These are phyloP conservation scores for Tachysurus fulvidraco DNA, from an alignment of 2,113 vertebrate species.

Conservation along the genomic window DNA sequence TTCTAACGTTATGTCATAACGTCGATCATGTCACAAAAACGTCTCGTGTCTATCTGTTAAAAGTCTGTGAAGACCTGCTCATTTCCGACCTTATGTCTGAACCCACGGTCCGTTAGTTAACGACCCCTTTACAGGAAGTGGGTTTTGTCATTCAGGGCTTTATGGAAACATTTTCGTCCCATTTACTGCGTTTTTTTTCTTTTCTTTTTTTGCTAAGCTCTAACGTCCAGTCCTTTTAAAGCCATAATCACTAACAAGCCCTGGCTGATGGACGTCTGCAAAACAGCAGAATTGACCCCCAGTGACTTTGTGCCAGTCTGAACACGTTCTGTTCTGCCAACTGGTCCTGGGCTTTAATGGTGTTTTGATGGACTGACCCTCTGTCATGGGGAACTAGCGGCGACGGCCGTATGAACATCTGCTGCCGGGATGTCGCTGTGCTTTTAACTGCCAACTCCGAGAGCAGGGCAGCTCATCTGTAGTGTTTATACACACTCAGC, in stretches of 20 bases:
- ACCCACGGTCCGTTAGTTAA: neutral
- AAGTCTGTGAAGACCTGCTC: neutral
- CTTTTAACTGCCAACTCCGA: conserved; percentile 20
- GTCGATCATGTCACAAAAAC: neutral
- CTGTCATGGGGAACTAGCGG: conserved; percentile 39
- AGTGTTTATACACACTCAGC: neutral
- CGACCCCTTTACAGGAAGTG: neutral
- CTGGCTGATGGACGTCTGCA: conserved; percentile 3
- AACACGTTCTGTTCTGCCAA: conserved; percentile 59
- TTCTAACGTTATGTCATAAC: neutral
- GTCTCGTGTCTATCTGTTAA: neutral
- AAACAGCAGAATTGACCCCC: conserved; percentile 37
- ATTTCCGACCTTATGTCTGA: neutral
- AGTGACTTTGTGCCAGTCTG: conserved; percentile 55
- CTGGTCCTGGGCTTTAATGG: conserved; percentile 62
- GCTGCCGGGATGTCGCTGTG: conserved; percentile 50
- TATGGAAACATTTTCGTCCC: neutral
- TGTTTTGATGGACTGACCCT: conserved; percentile 65
- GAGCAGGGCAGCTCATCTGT: neutral
- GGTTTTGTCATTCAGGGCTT: neutral
- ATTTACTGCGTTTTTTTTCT: too few species aligned
- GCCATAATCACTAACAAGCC: conserved; percentile 21
- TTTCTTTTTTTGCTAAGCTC: neutral
- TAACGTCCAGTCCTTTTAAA: conserved; percentile 9
- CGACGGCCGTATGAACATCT: conserved; percentile 63